Evolutionary conservation across 2,888 invertebrate species (phyloP).

Genomic region (Ophion obscuratus): DNA sequence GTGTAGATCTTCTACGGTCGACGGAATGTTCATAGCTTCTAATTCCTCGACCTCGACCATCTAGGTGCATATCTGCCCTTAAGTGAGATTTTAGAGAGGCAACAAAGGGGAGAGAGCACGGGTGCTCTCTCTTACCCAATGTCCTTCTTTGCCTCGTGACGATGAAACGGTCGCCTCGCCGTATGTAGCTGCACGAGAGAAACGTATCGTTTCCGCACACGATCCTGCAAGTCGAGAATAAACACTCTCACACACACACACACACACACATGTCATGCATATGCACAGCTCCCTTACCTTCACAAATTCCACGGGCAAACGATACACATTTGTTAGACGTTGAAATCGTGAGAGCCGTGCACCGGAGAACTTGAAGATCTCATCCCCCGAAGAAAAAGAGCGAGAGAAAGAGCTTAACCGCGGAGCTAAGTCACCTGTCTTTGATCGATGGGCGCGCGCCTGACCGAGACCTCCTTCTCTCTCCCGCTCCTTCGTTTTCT

Average conservation of each 20-base stretch:
- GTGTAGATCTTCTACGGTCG: too few relatives aligned
- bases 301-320: constrained; percentile 64
- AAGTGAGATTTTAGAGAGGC: background rate
- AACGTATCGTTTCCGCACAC: constrained; percentile 1
- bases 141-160: too few relatives aligned
- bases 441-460: constrained; percentile 61
- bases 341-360: constrained; percentile 67
- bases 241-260: constrained; percentile 43
- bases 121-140: background rate
- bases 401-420: constrained; percentile 14
- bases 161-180: too few relatives aligned
- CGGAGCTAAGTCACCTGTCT: constrained; percentile 59
- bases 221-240: constrained; percentile 36
- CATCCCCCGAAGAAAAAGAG: constrained; percentile 11
- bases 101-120: background rate
- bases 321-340: constrained; percentile 65
- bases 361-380: constrained; percentile 42
- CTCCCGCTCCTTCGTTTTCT: constrained; percentile 3
- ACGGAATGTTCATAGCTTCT: too few relatives aligned
- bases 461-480: constrained; percentile 20
- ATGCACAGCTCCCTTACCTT: constrained; percentile 49
- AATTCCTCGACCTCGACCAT: too few relatives aligned
- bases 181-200: background rate
- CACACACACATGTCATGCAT: background rate
- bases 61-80: too few relatives aligned